These are phyloP conservation scores for Luscinia luscinia DNA, from an alignment of 2,797 vertebrate species.

Conservation along the genomic window DNA sequence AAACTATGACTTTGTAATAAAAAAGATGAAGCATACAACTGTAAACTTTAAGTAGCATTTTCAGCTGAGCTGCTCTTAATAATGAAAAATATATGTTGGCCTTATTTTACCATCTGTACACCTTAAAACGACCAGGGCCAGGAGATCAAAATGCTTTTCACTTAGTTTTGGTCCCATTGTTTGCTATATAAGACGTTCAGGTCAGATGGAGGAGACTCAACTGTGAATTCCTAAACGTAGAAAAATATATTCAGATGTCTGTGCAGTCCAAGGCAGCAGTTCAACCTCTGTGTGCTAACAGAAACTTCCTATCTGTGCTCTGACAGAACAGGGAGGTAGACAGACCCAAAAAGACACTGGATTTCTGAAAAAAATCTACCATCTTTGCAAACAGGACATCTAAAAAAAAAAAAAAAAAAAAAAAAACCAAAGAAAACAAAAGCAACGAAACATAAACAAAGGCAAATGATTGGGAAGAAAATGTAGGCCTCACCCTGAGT, in stretches of 20 bases:
- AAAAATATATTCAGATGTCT: constrained; percentile 6
- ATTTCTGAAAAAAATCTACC: background rate
- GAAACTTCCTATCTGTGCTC: background rate
- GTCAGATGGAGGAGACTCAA: background rate
- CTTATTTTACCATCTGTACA: constrained; percentile 13
- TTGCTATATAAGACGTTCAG: background rate
- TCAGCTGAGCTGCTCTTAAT: constrained; percentile 52
- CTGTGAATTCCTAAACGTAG: constrained; percentile 17
- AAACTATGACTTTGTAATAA: constrained; percentile 36
- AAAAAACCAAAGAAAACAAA: background rate
- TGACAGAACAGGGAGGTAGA: background rate
- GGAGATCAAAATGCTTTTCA: constrained; percentile 20
- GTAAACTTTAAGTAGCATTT: constrained; percentile 41
- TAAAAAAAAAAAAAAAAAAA: accelerated
- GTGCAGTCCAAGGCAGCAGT: background rate
- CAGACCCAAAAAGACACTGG: background rate
- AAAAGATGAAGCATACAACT: constrained; percentile 46
- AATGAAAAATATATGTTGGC: constrained; percentile 30
- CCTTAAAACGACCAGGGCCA: background rate
- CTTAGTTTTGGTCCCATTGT: background rate
- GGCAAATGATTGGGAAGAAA: background rate
- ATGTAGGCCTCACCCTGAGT: background rate
- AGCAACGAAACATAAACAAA: background rate
- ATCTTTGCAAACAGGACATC: background rate
- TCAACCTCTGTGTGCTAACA: background rate